A percentile compares a stretch with the other conserved stretches of the same genome.
These are phyloP conservation scores for Andricus curvator DNA, from an alignment of 2,888 invertebrate species.

Conservation along the genomic window DNA sequence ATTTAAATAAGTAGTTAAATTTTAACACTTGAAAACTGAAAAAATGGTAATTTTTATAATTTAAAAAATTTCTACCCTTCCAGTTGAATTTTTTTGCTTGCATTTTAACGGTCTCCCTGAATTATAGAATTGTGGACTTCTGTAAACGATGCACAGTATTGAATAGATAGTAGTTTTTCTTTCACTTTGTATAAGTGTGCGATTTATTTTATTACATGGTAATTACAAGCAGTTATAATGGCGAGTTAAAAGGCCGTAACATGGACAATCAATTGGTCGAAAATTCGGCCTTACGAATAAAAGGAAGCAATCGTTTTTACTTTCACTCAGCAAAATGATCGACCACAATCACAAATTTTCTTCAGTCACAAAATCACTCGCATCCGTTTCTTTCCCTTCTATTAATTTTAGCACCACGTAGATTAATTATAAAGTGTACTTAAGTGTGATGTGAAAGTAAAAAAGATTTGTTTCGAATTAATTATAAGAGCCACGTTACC, in stretches of 20 bases:
- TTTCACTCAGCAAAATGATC: not conserved
- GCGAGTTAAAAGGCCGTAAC: constrained; percentile 47
- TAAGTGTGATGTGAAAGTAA: constrained; percentile 23
- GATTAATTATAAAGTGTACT: constrained; percentile 28
- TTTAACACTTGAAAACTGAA: too few relatives aligned
- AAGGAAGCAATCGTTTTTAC: constrained; percentile 29
- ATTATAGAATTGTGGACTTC: not conserved
- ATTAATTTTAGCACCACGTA: constrained; percentile 1
- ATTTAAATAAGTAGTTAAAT: too few relatives aligned
- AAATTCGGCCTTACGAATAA: not conserved
- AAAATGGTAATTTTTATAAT: too few relatives aligned
- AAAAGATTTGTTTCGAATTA: constrained; percentile 14
- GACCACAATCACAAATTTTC: not conserved
- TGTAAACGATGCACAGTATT: constrained; percentile 20
- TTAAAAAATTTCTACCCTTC: too few relatives aligned
- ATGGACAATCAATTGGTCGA: constrained; percentile 11
- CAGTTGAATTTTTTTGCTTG: too few relatives aligned
- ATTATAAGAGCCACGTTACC: constrained; percentile 6
- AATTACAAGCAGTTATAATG: constrained; percentile 59
- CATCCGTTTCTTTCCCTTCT: not conserved
- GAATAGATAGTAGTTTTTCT: constrained; percentile 26
- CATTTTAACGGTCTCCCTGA: too few relatives aligned
- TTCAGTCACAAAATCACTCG: not conserved
- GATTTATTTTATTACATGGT: constrained; percentile 53
- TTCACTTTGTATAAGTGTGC: constrained; percentile 34